A percentile compares a stretch with the other conserved stretches of the same genome.
Evolutionary conservation across 2,888 invertebrate species (phyloP).

Genomic region (Leucophenga montana): DNA sequence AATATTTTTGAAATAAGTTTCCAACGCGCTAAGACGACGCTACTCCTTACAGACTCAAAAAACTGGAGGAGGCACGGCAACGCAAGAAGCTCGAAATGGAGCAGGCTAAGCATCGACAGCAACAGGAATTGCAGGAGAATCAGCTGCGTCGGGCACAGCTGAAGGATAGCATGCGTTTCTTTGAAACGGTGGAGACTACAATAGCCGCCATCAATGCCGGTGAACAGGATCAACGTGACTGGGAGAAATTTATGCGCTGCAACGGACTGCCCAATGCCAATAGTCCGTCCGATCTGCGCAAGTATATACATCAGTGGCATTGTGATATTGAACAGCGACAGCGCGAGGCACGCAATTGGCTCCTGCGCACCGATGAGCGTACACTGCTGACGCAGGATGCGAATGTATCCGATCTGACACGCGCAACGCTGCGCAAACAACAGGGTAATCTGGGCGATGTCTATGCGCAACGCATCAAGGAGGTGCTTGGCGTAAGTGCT

Average conservation of each 20-base stretch:
- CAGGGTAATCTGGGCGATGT: constrained; percentile 71
- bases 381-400: constrained; percentile 71
- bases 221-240: constrained; percentile 65
- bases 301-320: constrained; percentile 72
- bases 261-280: constrained; percentile 71
- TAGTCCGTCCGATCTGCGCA: constrained; percentile 71
- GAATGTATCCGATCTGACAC: constrained; percentile 65
- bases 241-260: constrained; percentile 73
- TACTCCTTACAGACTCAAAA: constrained; percentile 58
- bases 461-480: constrained; percentile 68
- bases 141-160: constrained; percentile 68
- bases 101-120: constrained; percentile 70
- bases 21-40: too few species aligned
- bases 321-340: constrained; percentile 60
- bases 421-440: constrained; percentile 61
- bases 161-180: constrained; percentile 69
- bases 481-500: constrained; percentile 68
- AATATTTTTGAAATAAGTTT: too few species aligned
- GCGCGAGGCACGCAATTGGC: constrained; percentile 69
- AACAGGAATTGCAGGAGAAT: constrained; percentile 71
- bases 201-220: constrained; percentile 66
- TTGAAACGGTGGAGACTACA: constrained; percentile 59
- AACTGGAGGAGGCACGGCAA: constrained; percentile 71
- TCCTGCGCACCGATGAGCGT: constrained; percentile 70
- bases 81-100: constrained; percentile 71